A percentile compares a stretch with the other conserved stretches of the same genome.
Evolutionary conservation across 1,140 invertebrate species (phyloP).

Genomic region (Xylocopa sonorina): DNA sequence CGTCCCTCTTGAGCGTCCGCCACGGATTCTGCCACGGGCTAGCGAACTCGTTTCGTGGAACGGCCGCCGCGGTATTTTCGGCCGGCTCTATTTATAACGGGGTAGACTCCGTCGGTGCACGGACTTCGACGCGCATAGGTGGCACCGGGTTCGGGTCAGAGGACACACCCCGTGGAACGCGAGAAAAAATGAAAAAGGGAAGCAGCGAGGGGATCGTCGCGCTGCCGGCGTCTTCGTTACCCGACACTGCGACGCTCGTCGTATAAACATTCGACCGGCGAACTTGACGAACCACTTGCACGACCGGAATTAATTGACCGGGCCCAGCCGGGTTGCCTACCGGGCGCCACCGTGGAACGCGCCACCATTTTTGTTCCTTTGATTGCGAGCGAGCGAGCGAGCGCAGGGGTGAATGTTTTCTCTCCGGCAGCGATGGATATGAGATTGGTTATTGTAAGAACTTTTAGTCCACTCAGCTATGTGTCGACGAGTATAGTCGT

Average conservation of each 20-base stretch:
- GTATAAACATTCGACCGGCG: slow-evolving; percentile 45
- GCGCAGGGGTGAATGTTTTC: not conserved
- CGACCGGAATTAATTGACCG: slow-evolving; percentile 47
- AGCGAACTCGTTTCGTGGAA: slow-evolving; percentile 47
- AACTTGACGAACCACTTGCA: slow-evolving; percentile 49
- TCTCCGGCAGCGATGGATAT: not conserved
- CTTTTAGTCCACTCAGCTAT: no score
- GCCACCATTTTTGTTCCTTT: slow-evolving; percentile 2
- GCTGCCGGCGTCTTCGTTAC: slow-evolving; percentile 32
- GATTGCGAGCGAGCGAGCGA: not conserved
- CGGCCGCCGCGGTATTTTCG: slow-evolving; percentile 61
- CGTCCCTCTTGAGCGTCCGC: not conserved
- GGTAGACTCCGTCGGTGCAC: slow-evolving; percentile 43
- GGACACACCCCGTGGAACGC: slow-evolving; percentile 62
- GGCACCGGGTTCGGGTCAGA: slow-evolving; percentile 62
- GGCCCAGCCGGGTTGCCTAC: not conserved
- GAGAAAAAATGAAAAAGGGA: not conserved
- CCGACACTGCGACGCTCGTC: slow-evolving; percentile 21
- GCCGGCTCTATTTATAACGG: slow-evolving; percentile 63
- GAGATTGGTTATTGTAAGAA: not conserved
- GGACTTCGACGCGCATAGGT: slow-evolving; percentile 51
- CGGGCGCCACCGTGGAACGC: slow-evolving; percentile 38
- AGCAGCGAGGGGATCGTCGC: not conserved
- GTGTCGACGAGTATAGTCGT: no score
- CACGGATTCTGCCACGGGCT: slow-evolving; percentile 17